phyloP scores from a whole-genome alignment of 2,797 vertebrate genomes.

The Poecile montanus region DNA sequence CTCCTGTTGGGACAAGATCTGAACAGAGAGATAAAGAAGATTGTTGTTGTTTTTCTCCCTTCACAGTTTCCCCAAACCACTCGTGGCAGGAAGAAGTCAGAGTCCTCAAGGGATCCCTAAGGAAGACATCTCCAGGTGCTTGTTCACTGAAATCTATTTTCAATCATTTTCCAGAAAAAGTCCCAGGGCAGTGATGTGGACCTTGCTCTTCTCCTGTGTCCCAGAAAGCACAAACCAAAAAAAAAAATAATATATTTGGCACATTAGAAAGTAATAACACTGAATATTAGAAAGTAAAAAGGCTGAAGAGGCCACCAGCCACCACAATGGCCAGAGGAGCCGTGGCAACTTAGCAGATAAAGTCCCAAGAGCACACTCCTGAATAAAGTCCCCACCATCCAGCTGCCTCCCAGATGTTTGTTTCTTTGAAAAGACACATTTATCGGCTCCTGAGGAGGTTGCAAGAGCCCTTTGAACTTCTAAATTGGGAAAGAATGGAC shows the following conservation, averaged over 20 bases:
- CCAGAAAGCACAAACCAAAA: background rate
- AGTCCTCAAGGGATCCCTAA: background rate
- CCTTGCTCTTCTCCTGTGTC: background rate
- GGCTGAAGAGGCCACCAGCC: accelerated
- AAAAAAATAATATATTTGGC: background rate
- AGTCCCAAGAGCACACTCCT: background rate
- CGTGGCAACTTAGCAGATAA: background rate
- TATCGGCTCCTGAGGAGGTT: background rate
- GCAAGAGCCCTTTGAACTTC: background rate
- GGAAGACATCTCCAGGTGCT: background rate
- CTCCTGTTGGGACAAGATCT: background rate
- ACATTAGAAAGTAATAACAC: accelerated
- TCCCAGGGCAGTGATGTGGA: background rate
- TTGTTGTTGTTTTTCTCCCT: no score
- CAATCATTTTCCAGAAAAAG: background rate
- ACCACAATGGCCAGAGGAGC: background rate
- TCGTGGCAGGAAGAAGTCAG: background rate
- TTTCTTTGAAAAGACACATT: background rate
- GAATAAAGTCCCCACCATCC: background rate
- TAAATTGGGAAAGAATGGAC: background rate
- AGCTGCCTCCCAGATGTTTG: background rate
- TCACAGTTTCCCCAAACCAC: background rate
- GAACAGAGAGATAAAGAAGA: background rate
- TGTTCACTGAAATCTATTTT: background rate
- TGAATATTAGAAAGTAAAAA: background rate